Evolutionary conservation across 2,888 invertebrate genomes (phyloP).

Genomic region (Geotrupes spiniger): DNA sequence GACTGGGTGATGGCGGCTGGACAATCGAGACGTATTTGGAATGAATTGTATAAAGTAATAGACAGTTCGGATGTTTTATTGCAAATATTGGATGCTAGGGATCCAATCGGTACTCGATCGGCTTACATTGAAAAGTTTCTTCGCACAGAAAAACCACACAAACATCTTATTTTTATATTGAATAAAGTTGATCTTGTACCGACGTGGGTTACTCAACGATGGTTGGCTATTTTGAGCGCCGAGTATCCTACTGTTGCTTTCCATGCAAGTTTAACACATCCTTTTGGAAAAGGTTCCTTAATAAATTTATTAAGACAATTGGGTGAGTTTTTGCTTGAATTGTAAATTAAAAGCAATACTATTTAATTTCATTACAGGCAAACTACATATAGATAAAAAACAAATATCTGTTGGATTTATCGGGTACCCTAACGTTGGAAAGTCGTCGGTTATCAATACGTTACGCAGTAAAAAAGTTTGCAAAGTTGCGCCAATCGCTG

Average conservation of each 20-base stretch:
- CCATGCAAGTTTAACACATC: constrained; percentile 97
- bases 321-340: constrained; percentile 45
- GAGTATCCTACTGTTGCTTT: constrained; percentile 98
- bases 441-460: constrained; percentile 97
- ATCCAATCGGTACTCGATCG: constrained; percentile 95
- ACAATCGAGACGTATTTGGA: constrained; percentile 97
- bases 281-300: constrained; percentile 96
- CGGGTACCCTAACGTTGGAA: constrained; percentile 98
- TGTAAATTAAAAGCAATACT: constrained; percentile 3
- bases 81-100: constrained; percentile 94
- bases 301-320: constrained; percentile 96
- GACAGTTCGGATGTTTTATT: constrained; percentile 97
- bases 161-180: constrained; percentile 94
- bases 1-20: constrained; percentile 97
- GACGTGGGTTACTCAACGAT: constrained; percentile 96
- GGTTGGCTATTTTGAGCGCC: constrained; percentile 91
- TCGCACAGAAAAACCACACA: constrained; percentile 92
- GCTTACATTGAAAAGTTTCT: constrained; percentile 89
- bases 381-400: constrained; percentile 93
- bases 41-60: constrained; percentile 97
- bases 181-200: constrained; percentile 98
- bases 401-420: constrained; percentile 99
- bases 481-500: constrained; percentile 97
- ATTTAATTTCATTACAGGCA: constrained; percentile 45
- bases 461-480: constrained; percentile 95